Evolutionary conservation across 2,113 vertebrate genomes (phyloP), one percentile per base, ranked within the genome.

Genomic region (Tor tambroides): DNA sequence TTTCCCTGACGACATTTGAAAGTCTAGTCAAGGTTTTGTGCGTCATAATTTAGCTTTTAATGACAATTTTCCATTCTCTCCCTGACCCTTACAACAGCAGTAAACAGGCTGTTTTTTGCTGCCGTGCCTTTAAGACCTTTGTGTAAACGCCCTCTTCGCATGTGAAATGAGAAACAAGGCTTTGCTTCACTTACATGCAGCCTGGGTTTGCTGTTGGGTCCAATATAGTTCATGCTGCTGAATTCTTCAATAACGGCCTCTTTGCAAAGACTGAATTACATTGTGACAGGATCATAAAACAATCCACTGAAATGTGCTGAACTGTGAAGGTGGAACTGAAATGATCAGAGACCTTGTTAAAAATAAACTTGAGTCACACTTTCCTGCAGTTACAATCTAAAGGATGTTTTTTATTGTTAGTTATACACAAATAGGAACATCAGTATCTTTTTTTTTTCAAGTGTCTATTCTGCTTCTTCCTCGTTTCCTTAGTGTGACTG

Each of bases 261-360:
- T 80, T 80, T 61, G 78, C 51, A 35, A 61, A 80, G 78, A 80
- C 78, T 80, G 78, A 80, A 59, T 80, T 38, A 59, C 78, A 61
- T 56, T 59, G 17, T 80, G 78, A 80, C 78, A 80, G 78, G 49
- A 61, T 32, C 78, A 61, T 80, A 80, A 80, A 80, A 80, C 78
- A 32, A 61, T 32, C 78, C 30, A 14, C 28, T 80, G 78, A 38
- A 80, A 80, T 23, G 30, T n/a, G 32, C 49, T 80, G 78, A 61
- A 35, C 28, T 80, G 78, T 80, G 78, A 80, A 80, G 78, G 78
- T 35, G 78, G 49, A 56, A 38, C 78, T 80, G 54, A 15, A 61
- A 56, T 80, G 78, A 80, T 80, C 78, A n/a, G 6, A 4, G 19
- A 61, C 28, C 54, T 80, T 61, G 49, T 59, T 59, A 38, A 80